phyloP scores from a whole-genome alignment of 2,113 vertebrate species.

The Holacanthus passer region DNA sequence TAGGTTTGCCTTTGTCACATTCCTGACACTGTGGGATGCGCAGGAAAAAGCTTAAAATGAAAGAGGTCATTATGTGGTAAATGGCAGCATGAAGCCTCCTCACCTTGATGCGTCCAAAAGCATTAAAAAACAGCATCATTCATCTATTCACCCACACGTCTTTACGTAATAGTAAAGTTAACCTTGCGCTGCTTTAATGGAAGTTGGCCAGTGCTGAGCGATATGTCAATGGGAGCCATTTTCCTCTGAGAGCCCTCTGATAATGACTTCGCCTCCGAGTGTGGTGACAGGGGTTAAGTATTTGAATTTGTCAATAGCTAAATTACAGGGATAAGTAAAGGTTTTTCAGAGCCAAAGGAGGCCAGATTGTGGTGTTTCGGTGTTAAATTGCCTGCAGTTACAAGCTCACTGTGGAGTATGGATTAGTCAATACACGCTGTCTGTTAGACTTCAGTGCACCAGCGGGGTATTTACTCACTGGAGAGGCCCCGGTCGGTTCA shows the following conservation, averaged over 20 bases:
- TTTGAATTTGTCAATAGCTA: constrained; percentile 43
- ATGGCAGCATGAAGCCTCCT: neutral
- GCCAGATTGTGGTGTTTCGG: constrained; percentile 12
- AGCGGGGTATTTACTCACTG: constrained; percentile 67
- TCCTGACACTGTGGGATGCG: constrained; percentile 1
- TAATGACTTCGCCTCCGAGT: constrained; percentile 11
- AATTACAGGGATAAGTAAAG: constrained; percentile 24
- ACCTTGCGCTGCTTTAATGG: constrained; percentile 44
- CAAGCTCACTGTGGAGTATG: constrained; percentile 31
- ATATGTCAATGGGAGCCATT: constrained; percentile 22
- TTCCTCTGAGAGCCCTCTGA: constrained; percentile 20
- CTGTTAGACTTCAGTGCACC: constrained; percentile 32
- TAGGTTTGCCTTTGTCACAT: constrained; percentile 16
- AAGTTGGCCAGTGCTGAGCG: neutral
- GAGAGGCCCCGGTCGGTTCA: constrained; percentile 39
- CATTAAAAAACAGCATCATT: constrained; percentile 1
- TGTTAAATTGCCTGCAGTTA: constrained; percentile 19
- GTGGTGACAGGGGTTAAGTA: constrained; percentile 34
- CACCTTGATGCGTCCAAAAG: constrained; percentile 19
- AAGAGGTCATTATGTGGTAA: neutral
- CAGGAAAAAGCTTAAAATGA: neutral
- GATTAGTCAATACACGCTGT: constrained; percentile 54
- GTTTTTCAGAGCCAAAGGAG: constrained; percentile 39
- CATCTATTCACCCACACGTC: neutral
- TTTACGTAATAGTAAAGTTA: constrained; percentile 22